Evolutionary conservation across 2,888 invertebrate species (phyloP), one percentile per base, ranked within the genome.

Genomic region (Drosophila acutilabella): DNA sequence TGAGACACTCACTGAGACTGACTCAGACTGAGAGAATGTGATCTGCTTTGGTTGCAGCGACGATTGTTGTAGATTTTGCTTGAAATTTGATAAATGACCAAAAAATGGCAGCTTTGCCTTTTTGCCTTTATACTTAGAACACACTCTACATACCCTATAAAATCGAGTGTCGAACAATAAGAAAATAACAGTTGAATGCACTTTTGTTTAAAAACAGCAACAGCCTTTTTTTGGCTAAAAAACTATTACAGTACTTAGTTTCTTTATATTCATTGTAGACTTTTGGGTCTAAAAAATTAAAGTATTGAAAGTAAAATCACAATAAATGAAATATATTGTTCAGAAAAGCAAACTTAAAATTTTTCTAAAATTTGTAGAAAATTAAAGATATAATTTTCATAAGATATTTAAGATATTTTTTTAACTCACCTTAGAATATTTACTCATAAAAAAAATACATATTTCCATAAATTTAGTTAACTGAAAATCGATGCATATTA

Each of bases 21-120:
- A 66, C 23, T 6, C 6, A 0, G 23, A 58, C 42, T 53, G 67
- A 30, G 30, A 44, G 48, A 62, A 74, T 64, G 72, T 89, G 82
- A 89, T 89, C 84, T 89, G 82, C 84, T 78, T 81, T 74, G 62
- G 71, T 78, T 60, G 51, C 51, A 20, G 44, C 71, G 26, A 51
- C 73, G 36, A 72, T 76, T 80, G 80, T 75, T 79, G 23, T 64
- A 41, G 40, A 70, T 65, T 62, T 68, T 60, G 73, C 74, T 80
- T 80, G 89, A 87, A 89, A 85, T 85, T 89, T 85, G 89, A 85
- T 89, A 89, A 89, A 85, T 85, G 81, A 87, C 71, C 62, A 72
- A 62, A 47, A 71, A 71, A 59, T 54, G 51, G 64, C 62, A 62
- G 74, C 54, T 47, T 57, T 47, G 57, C 52, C 62, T 61, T 54